Evolutionary conservation across 2,113 vertebrate genomes (phyloP), one percentile per base, ranked within the genome.

Genomic region (Chunga burmeisteri): DNA sequence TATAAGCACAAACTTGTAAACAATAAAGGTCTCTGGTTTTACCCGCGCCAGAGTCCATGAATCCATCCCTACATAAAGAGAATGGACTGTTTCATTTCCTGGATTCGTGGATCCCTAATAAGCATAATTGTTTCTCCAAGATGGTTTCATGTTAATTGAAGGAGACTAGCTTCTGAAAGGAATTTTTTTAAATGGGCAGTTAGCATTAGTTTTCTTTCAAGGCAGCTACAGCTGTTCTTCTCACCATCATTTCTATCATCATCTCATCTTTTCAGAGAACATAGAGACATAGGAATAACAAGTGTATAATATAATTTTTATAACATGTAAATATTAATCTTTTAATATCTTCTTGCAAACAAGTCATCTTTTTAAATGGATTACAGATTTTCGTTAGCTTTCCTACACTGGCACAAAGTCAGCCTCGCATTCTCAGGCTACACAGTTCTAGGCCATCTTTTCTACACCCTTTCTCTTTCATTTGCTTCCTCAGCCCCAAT

Each of bases 11-110:
- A 38, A 38, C 38, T 38, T 38, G 8, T 38, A 38, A 38, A 38
- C 38, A 38, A 38, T 38, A 38, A 38, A 38, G 38, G 38, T 38
- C 38, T 38, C 38, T 38, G 38, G 38, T 9, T 38, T 38, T 38
- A 38, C 38, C 38, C 38, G 38, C 38, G 38, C 38, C 38, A 38
- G 38, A 38, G 38, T 38, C 38, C 38, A 9, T 38, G 38, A 7
- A 38, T 38, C 38, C 38, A 38, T 38, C 38, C 38, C 38, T 38
- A 38, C 38, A 38, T 38, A 38, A 84, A 88, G 50, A 94, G 90
- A 86, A 95, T 78, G 71, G 79, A 88, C 95, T 90, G 46, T 72
- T 96, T 93, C 55, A 86, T 95, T 96, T 96, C 92, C 96, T 94
- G 67, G 47, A 92, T 95, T 92, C 85, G 85, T 81, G 85, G 93